phyloP scores from a whole-genome alignment of 1,140 invertebrate species.

The Drosophila auraria region DNA sequence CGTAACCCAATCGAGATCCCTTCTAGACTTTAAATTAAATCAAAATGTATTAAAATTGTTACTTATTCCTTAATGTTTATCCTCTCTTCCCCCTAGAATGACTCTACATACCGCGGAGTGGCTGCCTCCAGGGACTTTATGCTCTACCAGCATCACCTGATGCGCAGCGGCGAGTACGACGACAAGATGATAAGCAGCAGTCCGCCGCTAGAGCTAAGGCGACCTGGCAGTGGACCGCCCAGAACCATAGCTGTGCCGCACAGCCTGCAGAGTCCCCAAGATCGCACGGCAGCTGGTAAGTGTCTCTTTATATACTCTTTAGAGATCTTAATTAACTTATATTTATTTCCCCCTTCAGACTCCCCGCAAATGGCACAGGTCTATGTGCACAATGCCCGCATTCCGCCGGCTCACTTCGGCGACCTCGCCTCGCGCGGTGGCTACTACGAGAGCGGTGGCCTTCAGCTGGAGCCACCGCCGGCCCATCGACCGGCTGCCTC shows the following conservation, averaged over 20 bases:
- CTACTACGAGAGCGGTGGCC: slow-evolving; percentile 59
- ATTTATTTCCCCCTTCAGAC: slow-evolving; percentile 77
- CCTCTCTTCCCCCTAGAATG: slow-evolving; percentile 86
- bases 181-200: slow-evolving; percentile 87
- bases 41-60: too few species aligned
- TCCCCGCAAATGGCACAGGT: slow-evolving; percentile 91
- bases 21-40: too few species aligned
- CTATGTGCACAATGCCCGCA: slow-evolving; percentile 86
- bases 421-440: slow-evolving; percentile 77
- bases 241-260: slow-evolving; percentile 85
- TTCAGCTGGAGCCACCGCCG: slow-evolving; percentile 87
- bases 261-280: slow-evolving; percentile 89
- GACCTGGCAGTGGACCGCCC: slow-evolving; percentile 85
- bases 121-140: slow-evolving; percentile 85
- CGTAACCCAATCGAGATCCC: slow-evolving; percentile 68
- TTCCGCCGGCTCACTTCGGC: slow-evolving; percentile 85
- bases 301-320: slow-evolving; percentile 1
- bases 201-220: slow-evolving; percentile 90
- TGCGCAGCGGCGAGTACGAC: slow-evolving; percentile 85
- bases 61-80: too few species aligned
- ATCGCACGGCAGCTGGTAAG: slow-evolving; percentile 90
- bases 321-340: background rate
- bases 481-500: slow-evolving; percentile 87
- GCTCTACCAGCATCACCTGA: slow-evolving; percentile 90
- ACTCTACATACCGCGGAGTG: slow-evolving; percentile 85